Percentiles rank a stretch among this genome's conserved stretches.
Conservation (phyloP, 2,797 vertebrate species). For the Sus cebifrons region DNA sequence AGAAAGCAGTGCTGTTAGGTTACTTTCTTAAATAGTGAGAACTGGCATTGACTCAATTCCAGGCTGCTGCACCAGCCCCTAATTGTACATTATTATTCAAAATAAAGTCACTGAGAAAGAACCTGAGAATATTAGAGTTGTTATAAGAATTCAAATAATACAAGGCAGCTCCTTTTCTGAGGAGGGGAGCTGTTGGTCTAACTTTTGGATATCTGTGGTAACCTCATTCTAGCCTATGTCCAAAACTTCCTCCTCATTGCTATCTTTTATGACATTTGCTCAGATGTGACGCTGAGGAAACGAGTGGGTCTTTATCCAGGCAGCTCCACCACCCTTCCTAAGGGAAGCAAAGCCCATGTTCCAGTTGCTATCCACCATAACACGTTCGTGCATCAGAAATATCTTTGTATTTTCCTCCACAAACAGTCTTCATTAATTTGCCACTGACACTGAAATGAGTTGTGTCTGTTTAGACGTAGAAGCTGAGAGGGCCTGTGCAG, state of each 20-base stretch:
- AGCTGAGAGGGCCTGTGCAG: neutral
- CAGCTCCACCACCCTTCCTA: neutral
- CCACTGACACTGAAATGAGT: neutral
- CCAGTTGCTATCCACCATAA: neutral
- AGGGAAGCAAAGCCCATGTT: neutral
- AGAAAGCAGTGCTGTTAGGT: neutral
- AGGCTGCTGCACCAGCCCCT: neutral
- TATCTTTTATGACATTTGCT: conserved; percentile 46
- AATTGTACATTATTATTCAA: conserved; percentile 20
- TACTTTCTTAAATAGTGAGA: conserved; percentile 56
- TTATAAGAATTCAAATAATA: neutral
- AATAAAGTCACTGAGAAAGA: neutral
- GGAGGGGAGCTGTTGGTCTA: neutral
- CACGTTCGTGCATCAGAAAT: neutral
- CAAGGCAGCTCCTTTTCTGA: conserved; percentile 3
- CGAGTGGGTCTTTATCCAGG: conserved; percentile 17
- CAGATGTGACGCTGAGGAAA: neutral
- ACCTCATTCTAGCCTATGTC: neutral
- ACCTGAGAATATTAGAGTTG: neutral
- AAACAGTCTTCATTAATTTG: neutral
- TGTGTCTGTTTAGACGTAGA: conserved; percentile 2
- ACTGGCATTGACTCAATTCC: neutral
- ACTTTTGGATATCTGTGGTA: conserved; percentile 30
- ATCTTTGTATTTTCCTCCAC: neutral
- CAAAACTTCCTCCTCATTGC: neutral